Conservation (phyloP, 1,140 invertebrate species). For the Brachionus plicatilis region DNA sequence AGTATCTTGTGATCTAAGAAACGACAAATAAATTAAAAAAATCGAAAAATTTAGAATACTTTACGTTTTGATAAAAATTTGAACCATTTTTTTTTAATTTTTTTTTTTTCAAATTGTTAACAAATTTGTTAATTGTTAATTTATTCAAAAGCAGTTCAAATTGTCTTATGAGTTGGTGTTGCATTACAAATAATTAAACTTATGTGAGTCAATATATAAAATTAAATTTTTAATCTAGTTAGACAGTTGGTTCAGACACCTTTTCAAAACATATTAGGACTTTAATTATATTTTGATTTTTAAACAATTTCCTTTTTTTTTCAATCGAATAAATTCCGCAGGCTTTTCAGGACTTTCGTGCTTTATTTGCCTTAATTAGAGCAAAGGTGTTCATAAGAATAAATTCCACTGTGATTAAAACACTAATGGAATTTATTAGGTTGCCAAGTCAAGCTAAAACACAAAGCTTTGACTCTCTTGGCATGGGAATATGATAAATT, state of each 20-base stretch:
- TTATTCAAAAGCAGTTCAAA: neutral
- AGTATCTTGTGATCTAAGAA: neutral
- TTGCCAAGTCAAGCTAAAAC: neutral
- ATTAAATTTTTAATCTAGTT: neutral
- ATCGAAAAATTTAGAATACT: neutral
- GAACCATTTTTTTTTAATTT: slow-evolving; percentile 33
- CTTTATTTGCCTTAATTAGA: neutral
- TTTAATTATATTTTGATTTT: neutral
- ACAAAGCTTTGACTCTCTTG: neutral
- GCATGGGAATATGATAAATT: neutral
- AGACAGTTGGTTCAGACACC: neutral
- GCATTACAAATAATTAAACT: neutral
- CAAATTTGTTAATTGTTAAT: no score
- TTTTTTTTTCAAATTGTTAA: neutral
- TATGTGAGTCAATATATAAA: neutral
- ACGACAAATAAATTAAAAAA: neutral
- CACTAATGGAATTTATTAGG: neutral
- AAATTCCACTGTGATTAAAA: neutral
- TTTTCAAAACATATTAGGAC: neutral
- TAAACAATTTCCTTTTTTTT: neutral
- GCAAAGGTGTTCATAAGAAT: neutral
- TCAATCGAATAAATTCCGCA: neutral
- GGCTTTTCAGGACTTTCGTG: neutral
- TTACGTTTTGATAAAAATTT: slow-evolving; percentile 38
- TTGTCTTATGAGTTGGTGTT: neutral